Conservation (phyloP, 2,797 vertebrate species). For the Macropus fuliginosus region DNA sequence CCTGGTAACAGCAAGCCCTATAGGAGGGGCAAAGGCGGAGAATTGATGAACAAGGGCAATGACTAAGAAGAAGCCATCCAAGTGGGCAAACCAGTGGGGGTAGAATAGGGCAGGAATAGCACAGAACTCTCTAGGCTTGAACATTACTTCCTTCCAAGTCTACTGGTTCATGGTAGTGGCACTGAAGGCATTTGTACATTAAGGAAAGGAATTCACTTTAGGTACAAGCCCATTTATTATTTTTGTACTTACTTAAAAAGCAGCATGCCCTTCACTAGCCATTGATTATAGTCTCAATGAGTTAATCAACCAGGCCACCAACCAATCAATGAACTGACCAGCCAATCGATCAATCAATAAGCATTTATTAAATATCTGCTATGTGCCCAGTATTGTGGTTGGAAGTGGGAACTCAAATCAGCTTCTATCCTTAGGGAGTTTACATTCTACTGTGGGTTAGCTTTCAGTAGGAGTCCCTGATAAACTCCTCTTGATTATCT, state of each 20-base stretch:
- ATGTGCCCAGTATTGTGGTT: background rate
- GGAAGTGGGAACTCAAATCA: background rate
- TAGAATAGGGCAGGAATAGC: background rate
- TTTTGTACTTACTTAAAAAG: background rate
- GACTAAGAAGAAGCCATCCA: background rate
- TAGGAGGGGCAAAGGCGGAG: background rate
- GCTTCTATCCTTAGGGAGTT: background rate
- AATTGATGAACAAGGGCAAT: background rate
- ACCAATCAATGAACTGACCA: background rate
- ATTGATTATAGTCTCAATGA: background rate
- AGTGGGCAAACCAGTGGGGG: background rate
- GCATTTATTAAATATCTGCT: background rate
- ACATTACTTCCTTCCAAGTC: background rate
- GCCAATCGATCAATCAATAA: background rate
- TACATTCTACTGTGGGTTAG: background rate
- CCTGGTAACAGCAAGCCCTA: background rate
- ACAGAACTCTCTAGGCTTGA: background rate
- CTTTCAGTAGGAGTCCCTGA: background rate
- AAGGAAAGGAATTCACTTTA: background rate
- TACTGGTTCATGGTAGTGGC: background rate
- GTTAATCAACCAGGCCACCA: background rate
- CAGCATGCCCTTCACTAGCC: background rate
- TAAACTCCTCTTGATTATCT: background rate
- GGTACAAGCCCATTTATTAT: background rate
- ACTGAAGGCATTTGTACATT: background rate